phyloP scores from a whole-genome alignment of 2,113 vertebrate genomes.

The Pomatostomus ruficeps region DNA sequence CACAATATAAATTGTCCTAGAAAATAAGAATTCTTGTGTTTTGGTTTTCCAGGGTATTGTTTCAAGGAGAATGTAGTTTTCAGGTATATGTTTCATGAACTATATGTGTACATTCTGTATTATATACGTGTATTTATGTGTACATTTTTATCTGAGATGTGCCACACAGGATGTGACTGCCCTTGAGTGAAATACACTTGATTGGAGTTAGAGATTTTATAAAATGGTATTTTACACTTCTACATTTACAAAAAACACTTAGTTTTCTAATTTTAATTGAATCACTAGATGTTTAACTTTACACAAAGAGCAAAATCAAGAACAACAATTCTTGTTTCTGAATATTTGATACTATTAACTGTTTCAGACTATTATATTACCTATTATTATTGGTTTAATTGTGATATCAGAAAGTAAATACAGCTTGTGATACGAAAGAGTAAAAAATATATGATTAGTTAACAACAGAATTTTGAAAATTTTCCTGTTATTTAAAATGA shows the following conservation, averaged over 20 bases:
- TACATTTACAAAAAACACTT: not conserved
- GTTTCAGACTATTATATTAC: not conserved
- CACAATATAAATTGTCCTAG: not conserved
- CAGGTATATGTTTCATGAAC: not conserved
- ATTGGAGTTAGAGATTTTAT: not conserved
- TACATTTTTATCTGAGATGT: not conserved
- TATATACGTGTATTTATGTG: fast-evolving
- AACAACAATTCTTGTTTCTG: not conserved
- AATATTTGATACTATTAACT: not conserved
- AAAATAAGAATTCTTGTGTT: not conserved
- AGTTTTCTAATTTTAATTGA: not conserved
- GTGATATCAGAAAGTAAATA: not conserved
- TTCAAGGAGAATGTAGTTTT: not conserved
- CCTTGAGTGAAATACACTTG: not conserved
- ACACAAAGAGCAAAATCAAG: not conserved
- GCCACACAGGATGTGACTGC: not conserved
- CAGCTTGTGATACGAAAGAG: not conserved
- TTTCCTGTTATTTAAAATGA: not conserved
- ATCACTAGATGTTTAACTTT: not conserved
- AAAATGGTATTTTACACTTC: not conserved
- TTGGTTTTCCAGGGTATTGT: not conserved
- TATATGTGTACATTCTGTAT: fast-evolving
- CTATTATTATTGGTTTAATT: not conserved
- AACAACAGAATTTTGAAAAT: not conserved
- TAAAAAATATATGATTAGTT: not conserved